Evolutionary conservation across 2,797 vertebrate species (phyloP).

Genomic region (Coilia nasus): DNA sequence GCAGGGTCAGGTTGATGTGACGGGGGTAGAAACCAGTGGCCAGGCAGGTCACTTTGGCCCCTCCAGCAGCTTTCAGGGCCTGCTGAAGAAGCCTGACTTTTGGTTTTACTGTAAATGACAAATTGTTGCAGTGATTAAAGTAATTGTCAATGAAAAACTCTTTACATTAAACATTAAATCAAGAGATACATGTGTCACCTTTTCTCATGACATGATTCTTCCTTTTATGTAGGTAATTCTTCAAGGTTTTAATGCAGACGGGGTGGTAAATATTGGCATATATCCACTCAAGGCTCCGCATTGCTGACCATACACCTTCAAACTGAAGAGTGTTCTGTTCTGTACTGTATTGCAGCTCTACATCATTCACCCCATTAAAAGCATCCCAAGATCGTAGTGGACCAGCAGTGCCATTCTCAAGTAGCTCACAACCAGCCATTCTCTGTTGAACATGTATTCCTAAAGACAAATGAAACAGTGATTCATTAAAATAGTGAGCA

Average conservation of each 20-base stretch:
- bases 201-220: neutral
- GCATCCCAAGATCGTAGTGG: neutral
- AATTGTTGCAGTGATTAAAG: neutral
- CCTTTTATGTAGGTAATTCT: neutral
- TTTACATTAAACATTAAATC: neutral
- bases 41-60: too few relatives aligned
- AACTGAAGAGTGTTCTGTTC: neutral
- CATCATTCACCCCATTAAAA: neutral
- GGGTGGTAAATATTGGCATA: neutral
- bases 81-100: neutral
- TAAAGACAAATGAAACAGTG: too few relatives aligned
- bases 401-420: neutral
- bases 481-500: too few relatives aligned
- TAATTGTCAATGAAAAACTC: neutral
- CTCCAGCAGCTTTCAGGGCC: neutral
- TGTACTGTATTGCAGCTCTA: neutral
- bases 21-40: too few relatives aligned
- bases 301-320: neutral
- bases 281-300: neutral
- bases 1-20: too few relatives aligned
- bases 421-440: neutral
- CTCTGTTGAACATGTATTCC: neutral
- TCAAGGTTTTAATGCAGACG: neutral
- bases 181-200: neutral
- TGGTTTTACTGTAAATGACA: neutral